A percentile compares a stretch with the other conserved stretches of the same genome.
phyloP scores from a whole-genome alignment of 1,140 invertebrate species.

The Drosophila ercepeae region DNA sequence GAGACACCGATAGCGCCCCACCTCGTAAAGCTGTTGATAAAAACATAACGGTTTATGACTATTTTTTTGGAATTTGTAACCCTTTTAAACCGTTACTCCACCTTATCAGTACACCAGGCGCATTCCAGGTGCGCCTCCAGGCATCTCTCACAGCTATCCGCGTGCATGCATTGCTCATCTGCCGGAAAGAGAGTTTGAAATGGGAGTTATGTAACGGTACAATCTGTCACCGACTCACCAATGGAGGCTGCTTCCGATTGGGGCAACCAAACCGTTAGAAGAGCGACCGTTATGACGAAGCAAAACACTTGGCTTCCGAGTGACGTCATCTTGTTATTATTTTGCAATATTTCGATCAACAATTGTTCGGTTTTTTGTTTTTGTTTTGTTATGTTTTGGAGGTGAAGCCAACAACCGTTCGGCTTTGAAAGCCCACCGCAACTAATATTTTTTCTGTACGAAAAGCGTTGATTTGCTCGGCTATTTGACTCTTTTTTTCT shows the following conservation, averaged over 20 bases:
- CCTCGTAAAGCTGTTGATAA: conserved; percentile 43
- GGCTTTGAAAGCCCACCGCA: conserved; percentile 44
- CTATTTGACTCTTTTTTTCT: conserved; percentile 4
- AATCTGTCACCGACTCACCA: conserved; percentile 29
- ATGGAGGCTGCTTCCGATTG: conserved; percentile 19
- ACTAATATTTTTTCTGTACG: conserved; percentile 53
- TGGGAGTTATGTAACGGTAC: conserved; percentile 31
- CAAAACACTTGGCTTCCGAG: conserved; percentile 7
- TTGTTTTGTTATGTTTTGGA: conserved; percentile 3
- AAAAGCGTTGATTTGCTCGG: conserved; percentile 30
- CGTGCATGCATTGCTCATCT: conserved; percentile 67
- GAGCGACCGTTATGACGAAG: neutral
- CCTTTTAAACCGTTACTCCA: conserved; percentile 20
- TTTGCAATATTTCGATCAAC: neutral
- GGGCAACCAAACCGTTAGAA: neutral
- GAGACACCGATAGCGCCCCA: conserved; percentile 62
- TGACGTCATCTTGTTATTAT: conserved; percentile 37
- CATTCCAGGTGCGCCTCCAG: conserved; percentile 68
- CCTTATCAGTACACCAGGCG: conserved; percentile 84
- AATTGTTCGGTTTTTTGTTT: neutral
- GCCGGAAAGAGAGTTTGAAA: conserved; percentile 4
- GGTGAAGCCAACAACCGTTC: conserved; percentile 42
- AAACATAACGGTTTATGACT: neutral
- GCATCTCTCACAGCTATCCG: conserved; percentile 81
- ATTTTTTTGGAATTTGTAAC: neutral